These are phyloP conservation scores for Eledone cirrhosa DNA, from an alignment of 2,888 invertebrate genomes.

Conservation along the genomic window DNA sequence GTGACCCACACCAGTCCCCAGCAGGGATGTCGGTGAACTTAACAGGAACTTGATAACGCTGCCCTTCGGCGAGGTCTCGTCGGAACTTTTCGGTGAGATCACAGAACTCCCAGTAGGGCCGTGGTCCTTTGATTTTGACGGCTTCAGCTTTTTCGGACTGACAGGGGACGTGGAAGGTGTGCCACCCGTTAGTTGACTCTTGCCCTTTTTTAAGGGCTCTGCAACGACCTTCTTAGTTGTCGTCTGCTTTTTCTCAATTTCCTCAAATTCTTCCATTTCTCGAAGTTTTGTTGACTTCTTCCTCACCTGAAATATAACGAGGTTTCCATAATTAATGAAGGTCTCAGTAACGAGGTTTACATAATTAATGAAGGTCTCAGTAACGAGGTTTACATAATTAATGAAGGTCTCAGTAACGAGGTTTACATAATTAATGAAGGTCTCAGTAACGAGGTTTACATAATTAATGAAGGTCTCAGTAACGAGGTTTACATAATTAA, in stretches of 20 bases:
- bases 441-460: too few species aligned
- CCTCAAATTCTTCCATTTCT: conserved; percentile 81
- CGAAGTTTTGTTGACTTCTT: conserved; percentile 94
- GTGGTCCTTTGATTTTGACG: conserved; percentile 30
- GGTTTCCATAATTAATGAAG: too few species aligned
- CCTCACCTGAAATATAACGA: conserved; percentile 71
- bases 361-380: too few species aligned
- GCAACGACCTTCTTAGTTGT: conserved; percentile 38
- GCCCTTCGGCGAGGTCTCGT: conserved; percentile 33
- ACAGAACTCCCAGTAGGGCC: conserved; percentile 27
- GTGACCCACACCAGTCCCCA: conserved; percentile 38
- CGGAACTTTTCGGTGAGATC: not conserved
- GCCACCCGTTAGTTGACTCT: conserved; percentile 28
- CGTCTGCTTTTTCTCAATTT: conserved; percentile 54
- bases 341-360: too few species aligned
- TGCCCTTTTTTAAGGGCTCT: conserved; percentile 19
- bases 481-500: too few species aligned
- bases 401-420: too few species aligned
- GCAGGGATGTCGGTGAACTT: conserved; percentile 49
- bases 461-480: too few species aligned
- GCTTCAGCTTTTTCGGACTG: conserved; percentile 33
- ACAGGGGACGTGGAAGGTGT: conserved; percentile 19
- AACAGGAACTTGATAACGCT: conserved; percentile 60
- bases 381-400: too few species aligned
- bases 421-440: too few species aligned